Base-by-base conservation (phyloP, 2,797 vertebrate species). In the Pipistrellus pipistrellus region DNA sequence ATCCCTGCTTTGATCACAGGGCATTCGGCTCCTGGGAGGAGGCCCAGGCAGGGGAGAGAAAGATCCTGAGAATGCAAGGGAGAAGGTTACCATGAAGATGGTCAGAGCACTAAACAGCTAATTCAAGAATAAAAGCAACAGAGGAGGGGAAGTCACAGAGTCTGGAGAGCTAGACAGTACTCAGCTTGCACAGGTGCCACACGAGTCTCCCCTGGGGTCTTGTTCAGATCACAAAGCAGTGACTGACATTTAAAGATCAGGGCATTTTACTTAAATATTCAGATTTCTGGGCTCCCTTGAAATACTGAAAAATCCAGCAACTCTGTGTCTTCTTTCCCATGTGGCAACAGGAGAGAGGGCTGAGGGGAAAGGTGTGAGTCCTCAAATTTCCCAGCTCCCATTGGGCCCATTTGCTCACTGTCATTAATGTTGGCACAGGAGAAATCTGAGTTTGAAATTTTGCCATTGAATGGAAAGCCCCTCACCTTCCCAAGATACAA, bases 211-310 rank as follows among this genome's bases (percentile, higher is more conserved):
- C 14, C 9, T 1, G 21, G 38, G 32, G 25, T 46, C 9, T 62
- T 85, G n/a, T 30, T 62, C 41, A 51, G 25, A 51, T 75, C 46
- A 23, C 38, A 77, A 84, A 83, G 23, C 27, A 72, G 85, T 48
- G 20, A 66, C 12, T 14, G 46, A 95, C 72, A 77, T 88, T 91
- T 76, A 90, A 95, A 86, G 73, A 95, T 62, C 53, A 46, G 77
- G 41, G 32, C 46, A 72, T 92, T 66, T 85, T 62, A 87, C 38
- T 68, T 82, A 53, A 85, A 68, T 46, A 84, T 92, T 76, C 77
- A 90, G 35, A 92, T 94, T 41, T 87, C 77, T 85, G 66, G 38
- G 11, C n/a, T 75, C 55, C 53, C 46, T 76, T 90, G 73, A 92
- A 68, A 96, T 83, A 55, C 7, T 44, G 88, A 83, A 88, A 77